These are phyloP conservation scores for Yponomeuta plumbellus DNA, from an alignment of 2,888 invertebrate genomes.

Conservation along the genomic window DNA sequence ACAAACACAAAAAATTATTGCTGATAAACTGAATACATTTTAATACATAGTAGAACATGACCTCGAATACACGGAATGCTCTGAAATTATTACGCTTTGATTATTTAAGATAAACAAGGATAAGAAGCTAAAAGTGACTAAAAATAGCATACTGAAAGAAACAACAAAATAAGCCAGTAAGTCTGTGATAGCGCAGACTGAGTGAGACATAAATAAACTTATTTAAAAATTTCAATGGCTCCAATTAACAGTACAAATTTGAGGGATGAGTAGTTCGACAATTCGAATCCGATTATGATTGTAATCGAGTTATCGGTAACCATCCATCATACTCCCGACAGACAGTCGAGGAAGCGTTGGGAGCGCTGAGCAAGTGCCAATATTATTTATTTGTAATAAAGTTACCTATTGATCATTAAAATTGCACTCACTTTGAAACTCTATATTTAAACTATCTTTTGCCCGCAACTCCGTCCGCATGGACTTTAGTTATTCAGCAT, in stretches of 20 bases:
- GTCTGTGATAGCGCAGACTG: neutral
- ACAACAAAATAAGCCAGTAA: too few species aligned
- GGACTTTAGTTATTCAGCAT: too few species aligned
- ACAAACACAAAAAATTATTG: too few species aligned
- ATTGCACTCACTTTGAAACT: neutral
- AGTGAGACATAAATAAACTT: neutral
- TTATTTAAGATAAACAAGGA: too few species aligned
- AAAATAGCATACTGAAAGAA: too few species aligned
- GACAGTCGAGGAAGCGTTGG: slow-evolving; percentile 40
- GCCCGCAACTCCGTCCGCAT: too few species aligned
- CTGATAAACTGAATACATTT: too few species aligned
- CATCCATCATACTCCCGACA: slow-evolving; percentile 54
- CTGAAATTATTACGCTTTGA: too few species aligned
- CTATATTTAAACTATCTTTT: neutral
- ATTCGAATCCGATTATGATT: slow-evolving; percentile 12
- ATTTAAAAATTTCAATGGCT: neutral
- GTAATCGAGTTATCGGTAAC: slow-evolving; percentile 30
- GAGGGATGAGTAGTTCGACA: neutral
- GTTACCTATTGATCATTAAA: neutral
- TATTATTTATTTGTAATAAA: neutral
- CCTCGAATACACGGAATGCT: too few species aligned
- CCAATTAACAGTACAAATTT: neutral
- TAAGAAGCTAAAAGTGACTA: too few species aligned
- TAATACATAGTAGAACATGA: too few species aligned
- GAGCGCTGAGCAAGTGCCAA: slow-evolving; percentile 44